Conservation (phyloP, 2,888 invertebrate genomes). For the Sesamia inferens region DNA sequence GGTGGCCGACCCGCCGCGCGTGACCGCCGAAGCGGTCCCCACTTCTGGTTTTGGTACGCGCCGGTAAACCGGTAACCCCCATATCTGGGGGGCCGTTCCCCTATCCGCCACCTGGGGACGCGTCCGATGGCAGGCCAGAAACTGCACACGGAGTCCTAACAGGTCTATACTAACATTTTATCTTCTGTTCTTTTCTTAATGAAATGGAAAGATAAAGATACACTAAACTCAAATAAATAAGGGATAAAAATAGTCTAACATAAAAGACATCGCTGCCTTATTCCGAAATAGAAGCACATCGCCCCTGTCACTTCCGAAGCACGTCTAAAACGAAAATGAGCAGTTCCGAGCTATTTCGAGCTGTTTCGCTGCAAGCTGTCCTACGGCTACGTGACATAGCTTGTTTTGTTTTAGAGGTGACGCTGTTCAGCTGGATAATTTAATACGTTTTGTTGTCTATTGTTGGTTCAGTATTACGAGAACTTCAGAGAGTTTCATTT, state of each 20-base stretch:
- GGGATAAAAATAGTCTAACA: conserved; percentile 20
- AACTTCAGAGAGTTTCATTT: conserved; percentile 1
- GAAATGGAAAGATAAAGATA: too few relatives aligned
- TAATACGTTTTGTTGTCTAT: conserved; percentile 21
- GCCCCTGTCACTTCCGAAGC: conserved; percentile 31
- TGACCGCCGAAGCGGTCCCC: too few relatives aligned
- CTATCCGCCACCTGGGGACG: too few relatives aligned
- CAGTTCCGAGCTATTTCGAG: conserved; percentile 17
- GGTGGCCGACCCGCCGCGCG: too few relatives aligned
- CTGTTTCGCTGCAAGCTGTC: conserved; percentile 27
- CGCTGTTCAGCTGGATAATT: background rate
- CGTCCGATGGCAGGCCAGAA: too few relatives aligned
- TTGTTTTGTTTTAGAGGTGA: conserved; percentile 41
- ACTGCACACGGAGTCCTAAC: too few relatives aligned
- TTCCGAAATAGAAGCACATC: conserved; percentile 41
- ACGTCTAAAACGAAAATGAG: conserved; percentile 25
- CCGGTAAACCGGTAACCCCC: too few relatives aligned
- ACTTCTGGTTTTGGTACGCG: too few relatives aligned
- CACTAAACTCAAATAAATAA: too few relatives aligned
- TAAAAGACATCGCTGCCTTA: conserved; percentile 20
- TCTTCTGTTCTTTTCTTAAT: too few relatives aligned
- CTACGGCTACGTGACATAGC: conserved; percentile 39
- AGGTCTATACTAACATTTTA: too few relatives aligned
- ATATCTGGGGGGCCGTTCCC: too few relatives aligned
- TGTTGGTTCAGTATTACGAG: background rate